phyloP scores from a whole-genome alignment of 2,797 vertebrate species.

The Galago senegalensis region DNA sequence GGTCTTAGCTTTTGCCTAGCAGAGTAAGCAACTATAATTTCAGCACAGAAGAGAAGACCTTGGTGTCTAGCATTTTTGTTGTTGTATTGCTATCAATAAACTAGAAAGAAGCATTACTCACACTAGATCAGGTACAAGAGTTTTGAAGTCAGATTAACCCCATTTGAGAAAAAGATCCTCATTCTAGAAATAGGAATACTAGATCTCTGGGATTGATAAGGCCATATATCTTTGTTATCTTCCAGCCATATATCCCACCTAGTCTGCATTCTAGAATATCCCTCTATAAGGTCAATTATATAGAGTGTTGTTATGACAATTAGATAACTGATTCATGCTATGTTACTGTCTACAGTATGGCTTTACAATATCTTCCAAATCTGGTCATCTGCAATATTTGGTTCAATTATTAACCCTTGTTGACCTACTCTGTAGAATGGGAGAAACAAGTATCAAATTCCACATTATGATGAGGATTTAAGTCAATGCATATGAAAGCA shows the following conservation, averaged over 20 bases:
- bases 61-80: not conserved
- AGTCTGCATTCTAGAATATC: not conserved
- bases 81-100: not conserved
- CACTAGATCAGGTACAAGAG: not conserved
- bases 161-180: not conserved
- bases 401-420: not conserved
- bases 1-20: not conserved
- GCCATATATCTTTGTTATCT: not conserved
- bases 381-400: not conserved
- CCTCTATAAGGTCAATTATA: not conserved
- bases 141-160: constrained; percentile 14
- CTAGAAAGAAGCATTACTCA: not conserved
- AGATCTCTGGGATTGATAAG: not conserved
- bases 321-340: not conserved
- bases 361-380: not conserved
- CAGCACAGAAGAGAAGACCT: not conserved
- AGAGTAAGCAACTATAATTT: not conserved
- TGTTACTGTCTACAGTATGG: not conserved
- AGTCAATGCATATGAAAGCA: not conserved
- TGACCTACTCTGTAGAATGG: not conserved
- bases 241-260: not conserved
- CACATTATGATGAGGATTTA: not conserved
- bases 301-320: not conserved
- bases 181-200: not conserved
- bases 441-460: not conserved